Evolutionary conservation across 2,113 vertebrate genomes (phyloP), one percentile per base, ranked within the genome.

Genomic region (Trogon surrucura): DNA sequence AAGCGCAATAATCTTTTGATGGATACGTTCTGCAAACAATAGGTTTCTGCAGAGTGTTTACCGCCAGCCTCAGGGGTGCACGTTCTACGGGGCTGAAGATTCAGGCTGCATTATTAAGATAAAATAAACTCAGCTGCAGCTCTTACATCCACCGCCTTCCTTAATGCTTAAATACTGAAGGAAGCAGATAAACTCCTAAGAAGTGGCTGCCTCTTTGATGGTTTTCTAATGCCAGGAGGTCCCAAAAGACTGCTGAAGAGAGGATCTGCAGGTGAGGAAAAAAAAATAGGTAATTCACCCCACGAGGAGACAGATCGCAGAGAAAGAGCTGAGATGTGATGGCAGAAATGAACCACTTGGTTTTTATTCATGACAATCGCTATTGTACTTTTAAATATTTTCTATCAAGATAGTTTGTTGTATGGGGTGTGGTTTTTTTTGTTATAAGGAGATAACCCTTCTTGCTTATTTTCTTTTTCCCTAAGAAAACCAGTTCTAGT

Each of bases 21-120:
- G 60, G 95, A 92, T 90, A 53, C 80, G 26, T 19, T 90, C 72
- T 57, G 79, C 88, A 95, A 93, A 94, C 79, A 90, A 72, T 10
- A 19, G 34, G 38, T 64, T 94, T 70, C 85, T 80, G 71, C 62
- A 10, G 2, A 22, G 38, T 64, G 82, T 91, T 97, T 93, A 84
- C 75, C 56, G 12, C 16, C 85, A 71, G 69, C 82, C 87, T 70
- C 95, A 27, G 61, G 72, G 78, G 87, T 58, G 47, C 54, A 41
- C 3, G 27, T 78, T 85, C n/a, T 3, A 2, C 2, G 0, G 65
- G 70, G 50, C 70, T 77, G 81, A 89, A n/a, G 50, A 50, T 94
- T 58, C 75, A 38, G 87, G 85, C 79, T 90, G 84, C 84, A 62
- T 29, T 45, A 41, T 56, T 78, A 67, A 60, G 44, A 94, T 57